Base-by-base conservation (phyloP, 2,797 vertebrate genomes). In the Enteromius trimaculatus region DNA sequence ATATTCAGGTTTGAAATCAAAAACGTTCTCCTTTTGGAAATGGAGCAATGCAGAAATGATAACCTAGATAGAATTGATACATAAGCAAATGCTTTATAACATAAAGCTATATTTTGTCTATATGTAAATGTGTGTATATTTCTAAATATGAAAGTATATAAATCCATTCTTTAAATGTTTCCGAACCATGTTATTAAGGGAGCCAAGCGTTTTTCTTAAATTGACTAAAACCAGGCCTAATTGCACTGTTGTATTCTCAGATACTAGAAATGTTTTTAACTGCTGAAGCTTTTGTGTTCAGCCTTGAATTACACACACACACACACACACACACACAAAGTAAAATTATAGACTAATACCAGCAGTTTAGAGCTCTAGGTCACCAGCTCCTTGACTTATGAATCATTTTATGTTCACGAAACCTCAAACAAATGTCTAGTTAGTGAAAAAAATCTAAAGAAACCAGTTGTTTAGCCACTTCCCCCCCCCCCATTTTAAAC, bases 91-190 rank as follows among this genome's bases (percentile, higher is more conserved):
- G 92, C 94, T 94, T 95, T 93, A 94, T 77, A 85, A 90, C 89
- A 85, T 93, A 92, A 95, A 95, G 93, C 92, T 95, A 79, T 95
- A 95, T 95, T 95, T 95, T 96, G 95, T 96, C 92, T 92, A 95
- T 95, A 95, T 95, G 95, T 96, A 95, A 89, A 95, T 95, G 91
- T 95, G 93, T 95, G 93, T 94, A 95, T 94, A 95, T 94, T 94
- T 95, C 94, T 93, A 94, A 94, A 94, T 94, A 92, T 94, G 93
- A 94, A 93, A 94, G 91, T 94, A 93, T 93, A 95, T 95, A 89
- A 66, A 88, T 88, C 90, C 85, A 88, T 90, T 93, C 94, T 88
- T 90, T 89, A 86, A 92, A 85, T 91, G 91, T 94, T 92, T 92
- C 90, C 87, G 62, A 85, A 90, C 71, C 81, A 84, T 88, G 86